A percentile compares a stretch with the other conserved stretches of the same genome.
These are phyloP conservation scores for Acrobasis consociella DNA, from an alignment of 2,888 invertebrate species.

Conservation along the genomic window DNA sequence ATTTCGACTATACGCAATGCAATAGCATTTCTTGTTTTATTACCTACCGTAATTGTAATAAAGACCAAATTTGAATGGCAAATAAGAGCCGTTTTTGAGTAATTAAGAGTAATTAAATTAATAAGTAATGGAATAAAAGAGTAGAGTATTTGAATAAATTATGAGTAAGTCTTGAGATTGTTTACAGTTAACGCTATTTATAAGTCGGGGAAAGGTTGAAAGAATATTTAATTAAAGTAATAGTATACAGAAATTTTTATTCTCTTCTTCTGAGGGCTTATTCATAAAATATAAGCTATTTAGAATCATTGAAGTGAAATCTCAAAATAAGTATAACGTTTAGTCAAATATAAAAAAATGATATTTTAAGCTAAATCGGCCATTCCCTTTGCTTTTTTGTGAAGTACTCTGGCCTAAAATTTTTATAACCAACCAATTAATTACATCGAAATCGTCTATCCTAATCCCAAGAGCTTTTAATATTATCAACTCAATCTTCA, in stretches of 20 bases:
- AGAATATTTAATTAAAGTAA: not conserved
- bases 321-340: too few species aligned
- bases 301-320: too few species aligned
- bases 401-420: not conserved
- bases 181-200: not conserved
- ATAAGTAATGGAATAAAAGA: slow-evolving; percentile 18
- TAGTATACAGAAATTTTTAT: too few species aligned
- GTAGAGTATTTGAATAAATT: slow-evolving; percentile 19
- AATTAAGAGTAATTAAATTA: slow-evolving; percentile 19
- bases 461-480: not conserved
- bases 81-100: slow-evolving; percentile 1
- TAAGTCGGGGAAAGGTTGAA: too few species aligned
- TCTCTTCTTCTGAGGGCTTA: too few species aligned
- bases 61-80: slow-evolving; percentile 5
- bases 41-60: slow-evolving; percentile 11
- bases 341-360: too few species aligned
- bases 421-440: not conserved
- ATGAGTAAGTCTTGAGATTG: not conserved
- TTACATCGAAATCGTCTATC: not conserved
- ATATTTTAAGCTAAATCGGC: too few species aligned
- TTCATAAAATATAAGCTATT: too few species aligned
- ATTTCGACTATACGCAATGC: slow-evolving; percentile 29
- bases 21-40: slow-evolving; percentile 1
- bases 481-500: slow-evolving; percentile 2
- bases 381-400: too few species aligned